Evolutionary conservation across 92 coral and sea anemone species (phyloP).

Genomic region (Epizoanthus illoricatus): DNA sequence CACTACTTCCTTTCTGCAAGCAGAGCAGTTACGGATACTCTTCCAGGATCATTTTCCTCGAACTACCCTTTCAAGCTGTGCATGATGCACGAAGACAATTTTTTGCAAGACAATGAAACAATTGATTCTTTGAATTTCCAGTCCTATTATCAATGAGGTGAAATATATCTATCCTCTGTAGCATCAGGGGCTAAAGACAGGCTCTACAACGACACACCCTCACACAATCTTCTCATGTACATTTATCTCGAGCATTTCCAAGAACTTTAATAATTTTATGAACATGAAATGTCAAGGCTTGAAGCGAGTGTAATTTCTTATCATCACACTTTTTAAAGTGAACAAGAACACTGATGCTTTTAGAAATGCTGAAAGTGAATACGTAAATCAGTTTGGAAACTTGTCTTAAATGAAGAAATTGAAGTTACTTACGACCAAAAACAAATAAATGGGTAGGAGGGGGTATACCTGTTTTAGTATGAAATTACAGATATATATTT

Average conservation of each 20-base stretch:
- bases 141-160: not conserved
- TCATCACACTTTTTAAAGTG: no score
- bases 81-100: constrained; percentile 21
- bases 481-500: no score
- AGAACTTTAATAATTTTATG: constrained; percentile 19
- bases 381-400: no score
- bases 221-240: constrained; percentile 9
- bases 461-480: no score
- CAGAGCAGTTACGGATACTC: not conserved
- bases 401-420: no score
- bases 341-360: no score
- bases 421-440: no score
- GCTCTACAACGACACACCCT: constrained; percentile 35
- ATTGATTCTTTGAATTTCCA: constrained; percentile 7
- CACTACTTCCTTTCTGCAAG: constrained; percentile 16
- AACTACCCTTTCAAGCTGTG: constrained; percentile 15
- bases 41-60: constrained; percentile 15
- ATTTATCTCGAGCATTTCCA: constrained; percentile 35
- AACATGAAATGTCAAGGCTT: not conserved
- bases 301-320: not conserved
- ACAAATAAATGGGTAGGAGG: no score
- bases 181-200: not conserved
- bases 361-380: no score
- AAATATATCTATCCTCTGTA: not conserved
- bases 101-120: constrained; percentile 6